Base-by-base conservation (phyloP, 2,888 invertebrate genomes). In the Microplitis deprimator region DNA sequence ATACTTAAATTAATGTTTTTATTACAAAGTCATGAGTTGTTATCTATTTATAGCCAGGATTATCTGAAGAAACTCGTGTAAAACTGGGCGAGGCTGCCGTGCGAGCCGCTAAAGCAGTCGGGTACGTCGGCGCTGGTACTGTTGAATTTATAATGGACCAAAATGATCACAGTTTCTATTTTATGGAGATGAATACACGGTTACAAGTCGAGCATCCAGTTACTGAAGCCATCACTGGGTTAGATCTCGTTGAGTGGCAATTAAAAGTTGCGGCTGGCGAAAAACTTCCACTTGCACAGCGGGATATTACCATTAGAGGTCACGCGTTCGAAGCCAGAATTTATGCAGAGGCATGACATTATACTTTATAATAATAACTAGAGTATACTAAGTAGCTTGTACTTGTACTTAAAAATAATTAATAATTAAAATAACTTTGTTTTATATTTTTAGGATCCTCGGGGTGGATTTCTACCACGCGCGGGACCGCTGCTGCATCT, bases 181-280 rank as follows among this genome's bases (percentile, higher is more conserved):
- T 99, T 89, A 99, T 99, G 99, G 99, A 99, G 92, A 99, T 99
- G 99, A 99, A 99, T 90, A 99, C 99, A 0, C 92, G 99, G 62
- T 91, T 97, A 41, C 97, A 97, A 90, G 97, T 98, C 0, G 98
- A 98, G 88, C 98, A 98, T 92, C 98, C 98, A 0, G 95, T 99
- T 77, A 97, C 98, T 0, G 99, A 99, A 91, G 98, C 98, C 94
- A 96, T 99, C 67, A 99, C 99, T 61, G 96, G 94, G 16, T 95
- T 96, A 0, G 99, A 99, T 91, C 92, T 99, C 80, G 99, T 99
- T 0, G 98, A 99, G 88, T 99, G 99, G 99, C 99, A 99, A 90
- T 91, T 97, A 6, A 93, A 94, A 87, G 93, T 98, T 67, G 98
- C 99, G 0, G 92, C 95, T 50, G 98, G 98, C 0, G 97, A 98